phyloP scores from a whole-genome alignment of 2,888 invertebrate species.

The Conistra vaccinii region DNA sequence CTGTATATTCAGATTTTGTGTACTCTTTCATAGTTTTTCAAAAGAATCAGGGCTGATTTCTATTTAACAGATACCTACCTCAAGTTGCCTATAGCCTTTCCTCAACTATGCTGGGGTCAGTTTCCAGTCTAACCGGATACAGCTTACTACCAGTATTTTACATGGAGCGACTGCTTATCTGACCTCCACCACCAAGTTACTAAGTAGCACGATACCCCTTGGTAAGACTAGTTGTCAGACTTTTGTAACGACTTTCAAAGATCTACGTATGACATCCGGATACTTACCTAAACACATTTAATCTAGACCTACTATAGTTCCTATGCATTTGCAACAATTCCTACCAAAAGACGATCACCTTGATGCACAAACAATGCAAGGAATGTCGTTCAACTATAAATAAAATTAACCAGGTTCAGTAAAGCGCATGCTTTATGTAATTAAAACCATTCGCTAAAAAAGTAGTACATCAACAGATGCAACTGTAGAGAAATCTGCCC shows the following conservation, averaged over 20 bases:
- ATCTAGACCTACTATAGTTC: not conserved
- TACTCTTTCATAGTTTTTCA: not conserved
- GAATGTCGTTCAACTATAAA: conserved; percentile 49
- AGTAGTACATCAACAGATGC: conserved; percentile 53
- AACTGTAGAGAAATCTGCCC: conserved; percentile 72
- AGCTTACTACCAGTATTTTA: not conserved
- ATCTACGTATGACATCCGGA: not conserved
- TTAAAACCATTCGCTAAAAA: conserved; percentile 35
- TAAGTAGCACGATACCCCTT: too few relatives aligned
- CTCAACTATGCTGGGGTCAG: not conserved
- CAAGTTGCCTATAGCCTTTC: not conserved
- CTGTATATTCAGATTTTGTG: not conserved
- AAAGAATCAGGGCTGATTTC: not conserved
- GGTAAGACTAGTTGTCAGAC: not conserved
- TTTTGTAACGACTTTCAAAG: not conserved
- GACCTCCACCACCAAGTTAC: too few relatives aligned
- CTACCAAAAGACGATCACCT: conserved; percentile 42
- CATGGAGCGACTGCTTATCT: too few relatives aligned
- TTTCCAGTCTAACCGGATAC: not conserved
- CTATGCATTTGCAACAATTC: conserved; percentile 14
- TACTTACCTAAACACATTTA: not conserved
- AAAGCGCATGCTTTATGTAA: conserved; percentile 54
- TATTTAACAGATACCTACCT: not conserved
- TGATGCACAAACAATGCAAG: conserved; percentile 34
- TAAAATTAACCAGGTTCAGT: conserved; percentile 30